Conservation (phyloP, 2,888 invertebrate species). For the Dioctria linearis region DNA sequence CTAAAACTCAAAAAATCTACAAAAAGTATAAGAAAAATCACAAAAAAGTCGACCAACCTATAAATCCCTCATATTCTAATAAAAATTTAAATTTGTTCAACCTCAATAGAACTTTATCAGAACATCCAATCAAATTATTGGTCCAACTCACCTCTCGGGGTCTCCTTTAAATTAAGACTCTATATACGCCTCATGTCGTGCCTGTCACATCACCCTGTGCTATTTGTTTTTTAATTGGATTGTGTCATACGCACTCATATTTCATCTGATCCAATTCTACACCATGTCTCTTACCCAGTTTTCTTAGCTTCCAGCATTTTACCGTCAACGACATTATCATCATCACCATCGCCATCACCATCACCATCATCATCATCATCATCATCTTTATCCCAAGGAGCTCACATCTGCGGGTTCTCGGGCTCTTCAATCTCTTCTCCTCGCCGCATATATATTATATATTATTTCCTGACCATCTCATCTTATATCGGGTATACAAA, state of each 20-base stretch:
- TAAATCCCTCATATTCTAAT: too few species aligned
- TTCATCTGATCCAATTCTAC: conserved; percentile 36
- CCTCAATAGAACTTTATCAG: too few species aligned
- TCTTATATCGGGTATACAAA: conserved; percentile 24
- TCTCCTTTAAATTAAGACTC: background rate
- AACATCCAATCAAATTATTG: background rate
- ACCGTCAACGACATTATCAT: conserved; percentile 10
- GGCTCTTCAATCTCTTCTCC: conserved; percentile 11
- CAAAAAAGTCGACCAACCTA: too few species aligned
- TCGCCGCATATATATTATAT: background rate
- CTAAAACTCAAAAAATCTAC: too few species aligned
- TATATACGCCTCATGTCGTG: background rate
- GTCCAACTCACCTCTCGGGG: background rate
- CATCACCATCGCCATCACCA: conserved; percentile 11
- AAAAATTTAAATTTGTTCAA: too few species aligned
- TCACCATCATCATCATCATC: conserved; percentile 12
- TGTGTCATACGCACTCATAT: conserved; percentile 51
- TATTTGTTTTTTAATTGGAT: conserved; percentile 49
- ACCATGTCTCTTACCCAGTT: conserved; percentile 1
- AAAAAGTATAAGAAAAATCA: too few species aligned
- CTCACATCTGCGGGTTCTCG: conserved; percentile 34
- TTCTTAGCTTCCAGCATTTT: conserved; percentile 17
- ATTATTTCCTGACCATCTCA: conserved; percentile 14
- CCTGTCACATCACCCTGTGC: conserved; percentile 3
- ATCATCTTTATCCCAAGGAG: conserved; percentile 15